phyloP scores from a whole-genome alignment of 53 echinoderm and acorn worm genomes.

The Astropecten irregularis region DNA sequence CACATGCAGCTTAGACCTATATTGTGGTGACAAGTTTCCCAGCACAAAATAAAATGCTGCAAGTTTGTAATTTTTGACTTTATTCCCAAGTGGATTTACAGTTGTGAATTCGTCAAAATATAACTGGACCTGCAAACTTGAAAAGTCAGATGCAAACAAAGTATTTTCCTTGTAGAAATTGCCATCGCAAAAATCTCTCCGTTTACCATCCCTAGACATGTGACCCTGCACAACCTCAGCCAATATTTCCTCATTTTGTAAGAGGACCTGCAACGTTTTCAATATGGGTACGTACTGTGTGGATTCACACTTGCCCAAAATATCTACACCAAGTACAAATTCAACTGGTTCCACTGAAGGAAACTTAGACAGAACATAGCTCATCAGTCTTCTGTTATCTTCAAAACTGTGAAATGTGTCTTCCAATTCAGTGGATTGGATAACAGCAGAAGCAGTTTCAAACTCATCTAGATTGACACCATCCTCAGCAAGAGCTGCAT shows the following conservation, averaged over 20 bases:
- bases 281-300: constrained; percentile 53
- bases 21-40: constrained; percentile 39
- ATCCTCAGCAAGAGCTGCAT: constrained; percentile 21
- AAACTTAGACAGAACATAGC: constrained; percentile 33
- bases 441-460: neutral
- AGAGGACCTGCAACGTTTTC: constrained; percentile 7
- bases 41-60: constrained; percentile 37
- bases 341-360: constrained; percentile 51
- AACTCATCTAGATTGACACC: constrained; percentile 25
- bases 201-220: neutral
- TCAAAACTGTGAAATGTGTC: constrained; percentile 29
- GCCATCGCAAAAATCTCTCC: constrained; percentile 54
- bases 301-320: neutral
- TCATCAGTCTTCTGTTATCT: constrained; percentile 25
- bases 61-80: constrained; percentile 43
- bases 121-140: constrained; percentile 35
- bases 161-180: neutral
- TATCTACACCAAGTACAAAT: constrained; percentile 27
- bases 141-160: constrained; percentile 2
- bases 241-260: constrained; percentile 33
- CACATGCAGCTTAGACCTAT: constrained; percentile 45
- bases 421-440: constrained; percentile 20
- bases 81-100: constrained; percentile 51
- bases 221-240: constrained; percentile 47
- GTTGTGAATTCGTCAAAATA: constrained; percentile 60